phyloP scores from a whole-genome alignment of 2,113 vertebrate species.

The Macrotis lagotis region DNA sequence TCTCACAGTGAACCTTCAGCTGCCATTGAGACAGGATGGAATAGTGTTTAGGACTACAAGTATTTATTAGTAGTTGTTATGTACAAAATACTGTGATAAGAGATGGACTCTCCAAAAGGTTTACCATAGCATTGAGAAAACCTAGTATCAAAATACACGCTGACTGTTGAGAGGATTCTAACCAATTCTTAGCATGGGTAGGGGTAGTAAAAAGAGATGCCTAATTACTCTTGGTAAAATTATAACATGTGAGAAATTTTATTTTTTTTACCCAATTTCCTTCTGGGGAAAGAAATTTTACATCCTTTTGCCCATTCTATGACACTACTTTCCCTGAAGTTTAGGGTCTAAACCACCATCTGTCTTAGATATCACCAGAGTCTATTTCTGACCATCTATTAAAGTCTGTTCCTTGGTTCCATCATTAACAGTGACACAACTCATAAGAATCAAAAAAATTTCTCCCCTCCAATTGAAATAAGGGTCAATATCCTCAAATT shows the following conservation, averaged over 20 bases:
- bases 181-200: neutral
- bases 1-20: neutral
- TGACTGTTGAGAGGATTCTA: neutral
- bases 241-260: neutral
- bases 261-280: neutral
- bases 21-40: neutral
- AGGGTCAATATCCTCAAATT: too few species aligned
- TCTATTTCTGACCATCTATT: neutral
- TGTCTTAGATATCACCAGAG: neutral
- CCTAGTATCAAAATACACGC: neutral
- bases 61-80: too few species aligned
- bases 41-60: neutral
- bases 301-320: neutral
- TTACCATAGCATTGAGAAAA: neutral
- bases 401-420: neutral
- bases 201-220: neutral
- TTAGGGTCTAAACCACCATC: neutral
- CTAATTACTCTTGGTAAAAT: neutral
- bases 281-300: neutral
- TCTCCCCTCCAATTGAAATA: neutral
- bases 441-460: neutral
- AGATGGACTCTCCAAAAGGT: too few species aligned
- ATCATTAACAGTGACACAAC: neutral
- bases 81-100: too few species aligned
- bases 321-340: neutral